phyloP scores from a whole-genome alignment of 1,140 invertebrate species.

The Drosophila lacertosa region DNA sequence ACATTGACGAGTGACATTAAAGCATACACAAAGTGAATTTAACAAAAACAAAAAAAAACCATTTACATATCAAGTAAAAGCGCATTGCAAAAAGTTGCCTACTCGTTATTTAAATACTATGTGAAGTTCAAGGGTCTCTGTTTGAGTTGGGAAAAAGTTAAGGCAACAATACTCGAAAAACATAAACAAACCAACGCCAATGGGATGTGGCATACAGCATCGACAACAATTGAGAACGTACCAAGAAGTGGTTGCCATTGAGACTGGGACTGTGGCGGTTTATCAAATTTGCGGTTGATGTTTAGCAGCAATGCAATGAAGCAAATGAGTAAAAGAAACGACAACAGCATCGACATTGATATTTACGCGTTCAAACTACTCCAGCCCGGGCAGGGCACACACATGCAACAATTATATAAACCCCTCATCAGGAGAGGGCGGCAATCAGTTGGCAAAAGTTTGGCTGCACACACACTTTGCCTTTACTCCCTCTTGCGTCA shows the following conservation, averaged over 20 bases:
- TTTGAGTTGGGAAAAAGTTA: constrained; percentile 59
- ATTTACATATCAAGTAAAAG: constrained; percentile 74
- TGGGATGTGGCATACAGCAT: constrained; percentile 32
- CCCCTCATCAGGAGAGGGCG: not conserved
- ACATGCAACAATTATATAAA: constrained; percentile 40
- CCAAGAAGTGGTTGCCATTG: constrained; percentile 12
- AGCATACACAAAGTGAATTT: constrained; percentile 45
- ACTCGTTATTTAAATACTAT: constrained; percentile 30
- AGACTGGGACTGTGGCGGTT: not conserved
- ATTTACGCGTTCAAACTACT: constrained; percentile 15
- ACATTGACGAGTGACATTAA: not conserved
- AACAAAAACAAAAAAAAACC: constrained; percentile 69
- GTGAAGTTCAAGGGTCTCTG: constrained; percentile 25
- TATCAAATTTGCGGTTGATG: constrained; percentile 25
- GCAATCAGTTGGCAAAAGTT: constrained; percentile 53
- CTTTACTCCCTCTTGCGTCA: constrained; percentile 11
- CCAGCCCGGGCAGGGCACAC: constrained; percentile 1
- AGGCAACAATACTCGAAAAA: constrained; percentile 71
- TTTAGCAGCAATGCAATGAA: constrained; percentile 59
- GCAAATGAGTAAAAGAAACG: constrained; percentile 54
- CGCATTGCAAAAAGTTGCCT: constrained; percentile 58
- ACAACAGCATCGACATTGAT: constrained; percentile 53
- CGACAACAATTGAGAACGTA: constrained; percentile 29
- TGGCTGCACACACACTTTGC: constrained; percentile 30
- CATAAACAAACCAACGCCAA: constrained; percentile 78